Evolutionary conservation across 2,888 invertebrate species (phyloP).

Genomic region (Agrotis puta): DNA sequence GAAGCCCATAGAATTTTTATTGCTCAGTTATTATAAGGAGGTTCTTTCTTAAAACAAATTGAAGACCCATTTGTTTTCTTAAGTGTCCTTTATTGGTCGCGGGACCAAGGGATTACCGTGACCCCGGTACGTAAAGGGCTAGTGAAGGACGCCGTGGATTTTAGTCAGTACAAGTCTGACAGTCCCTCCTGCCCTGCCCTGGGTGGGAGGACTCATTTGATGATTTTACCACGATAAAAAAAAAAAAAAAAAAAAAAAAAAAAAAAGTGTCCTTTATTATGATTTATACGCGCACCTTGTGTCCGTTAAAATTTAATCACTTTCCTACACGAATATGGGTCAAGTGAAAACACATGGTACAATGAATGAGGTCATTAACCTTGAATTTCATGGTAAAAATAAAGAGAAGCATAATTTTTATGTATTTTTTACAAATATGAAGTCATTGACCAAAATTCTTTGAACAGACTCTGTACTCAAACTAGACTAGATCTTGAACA

Average conservation of each 20-base stretch:
- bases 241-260: too few relatives aligned
- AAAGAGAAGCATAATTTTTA: background rate
- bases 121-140: too few relatives aligned
- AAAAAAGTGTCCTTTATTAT: conserved; percentile 48
- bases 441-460: too few relatives aligned
- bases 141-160: too few relatives aligned
- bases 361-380: background rate
- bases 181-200: too few relatives aligned
- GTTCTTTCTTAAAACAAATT: conserved; percentile 35
- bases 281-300: conserved; percentile 38
- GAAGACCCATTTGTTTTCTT: conserved; percentile 48
- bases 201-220: too few relatives aligned
- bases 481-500: too few relatives aligned
- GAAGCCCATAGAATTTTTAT: conserved; percentile 43
- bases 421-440: too few relatives aligned
- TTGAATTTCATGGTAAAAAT: background rate
- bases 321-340: background rate
- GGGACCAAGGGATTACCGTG: too few relatives aligned
- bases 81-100: conserved; percentile 48
- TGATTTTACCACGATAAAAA: too few relatives aligned
- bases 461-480: too few relatives aligned
- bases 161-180: too few relatives aligned
- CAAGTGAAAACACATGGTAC: conserved; percentile 2
- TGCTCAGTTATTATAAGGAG: conserved; percentile 45
- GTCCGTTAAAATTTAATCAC: conserved; percentile 36